phyloP scores from a whole-genome alignment of 2,888 invertebrate species.

The Spialia ferax region DNA sequence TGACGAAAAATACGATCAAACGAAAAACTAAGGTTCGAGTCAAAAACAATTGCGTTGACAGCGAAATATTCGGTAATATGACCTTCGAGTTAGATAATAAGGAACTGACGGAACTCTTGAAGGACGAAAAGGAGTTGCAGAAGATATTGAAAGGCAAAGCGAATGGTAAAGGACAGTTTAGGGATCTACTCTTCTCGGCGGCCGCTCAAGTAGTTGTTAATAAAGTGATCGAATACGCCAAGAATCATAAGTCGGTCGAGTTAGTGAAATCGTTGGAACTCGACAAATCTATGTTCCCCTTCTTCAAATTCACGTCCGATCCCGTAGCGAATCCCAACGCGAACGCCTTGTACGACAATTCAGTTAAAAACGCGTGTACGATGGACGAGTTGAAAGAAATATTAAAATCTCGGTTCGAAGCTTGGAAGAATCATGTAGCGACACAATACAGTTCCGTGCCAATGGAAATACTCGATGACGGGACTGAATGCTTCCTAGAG shows the following conservation, averaged over 20 bases:
- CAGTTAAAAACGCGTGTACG: constrained; percentile 71
- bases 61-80: constrained; percentile 65
- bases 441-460: constrained; percentile 73
- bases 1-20: constrained; percentile 78
- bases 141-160: constrained; percentile 64
- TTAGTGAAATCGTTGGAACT: constrained; percentile 62
- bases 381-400: constrained; percentile 72
- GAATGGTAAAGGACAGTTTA: constrained; percentile 73
- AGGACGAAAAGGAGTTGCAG: constrained; percentile 71
- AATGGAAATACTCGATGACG: constrained; percentile 66
- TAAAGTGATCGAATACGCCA: constrained; percentile 75
- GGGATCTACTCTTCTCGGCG: constrained; percentile 71
- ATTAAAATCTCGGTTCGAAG: constrained; percentile 66
- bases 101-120: constrained; percentile 66
- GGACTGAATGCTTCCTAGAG: constrained; percentile 71
- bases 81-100: constrained; percentile 73
- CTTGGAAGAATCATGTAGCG: constrained; percentile 72
- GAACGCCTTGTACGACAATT: constrained; percentile 69
- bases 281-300: constrained; percentile 62
- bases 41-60: constrained; percentile 63
- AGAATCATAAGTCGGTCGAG: constrained; percentile 69
- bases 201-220: constrained; percentile 76
- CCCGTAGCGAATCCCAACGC: constrained; percentile 65
- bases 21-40: constrained; percentile 70
- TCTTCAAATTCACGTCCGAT: constrained; percentile 63